Evolutionary conservation across 1,140 invertebrate genomes (phyloP).

Genomic region (Vanessa atalanta): DNA sequence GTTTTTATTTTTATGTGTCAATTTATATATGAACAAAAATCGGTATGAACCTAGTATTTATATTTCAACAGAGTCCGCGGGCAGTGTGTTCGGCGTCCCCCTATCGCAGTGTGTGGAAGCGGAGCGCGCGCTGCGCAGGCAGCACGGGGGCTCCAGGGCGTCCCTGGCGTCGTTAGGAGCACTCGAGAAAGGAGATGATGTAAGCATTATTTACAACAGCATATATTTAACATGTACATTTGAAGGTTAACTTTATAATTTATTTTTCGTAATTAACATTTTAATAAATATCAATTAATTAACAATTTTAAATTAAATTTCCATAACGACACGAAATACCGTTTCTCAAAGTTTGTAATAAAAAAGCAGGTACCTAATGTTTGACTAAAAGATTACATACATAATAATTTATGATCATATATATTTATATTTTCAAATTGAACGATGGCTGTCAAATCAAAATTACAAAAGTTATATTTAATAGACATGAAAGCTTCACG

Average conservation of each 20-base stretch:
- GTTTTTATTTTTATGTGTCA: too few species aligned
- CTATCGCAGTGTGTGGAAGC: constrained; percentile 90
- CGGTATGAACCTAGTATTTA: not conserved
- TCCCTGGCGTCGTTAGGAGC: constrained; percentile 87
- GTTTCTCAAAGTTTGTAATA: too few species aligned
- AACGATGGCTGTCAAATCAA: constrained; percentile 8
- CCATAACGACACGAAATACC: too few species aligned
- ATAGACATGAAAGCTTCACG: constrained; percentile 8
- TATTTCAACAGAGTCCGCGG: constrained; percentile 73
- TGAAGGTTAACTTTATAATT: too few species aligned
- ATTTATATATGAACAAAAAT: too few species aligned
- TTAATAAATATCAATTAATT: too few species aligned
- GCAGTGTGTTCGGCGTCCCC: constrained; percentile 91
- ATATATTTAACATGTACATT: not conserved
- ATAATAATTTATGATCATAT: too few species aligned
- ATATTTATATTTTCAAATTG: not conserved
- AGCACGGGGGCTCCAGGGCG: constrained; percentile 84
- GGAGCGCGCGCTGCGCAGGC: constrained; percentile 82
- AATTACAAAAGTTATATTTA: not conserved
- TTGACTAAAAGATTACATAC: too few species aligned
- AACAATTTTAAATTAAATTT: too few species aligned
- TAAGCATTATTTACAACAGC: constrained; percentile 60
- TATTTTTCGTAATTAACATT: too few species aligned
- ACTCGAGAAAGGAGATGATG: constrained; percentile 82
- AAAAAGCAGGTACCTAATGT: too few species aligned